Evolutionary conservation across 2,797 vertebrate species (phyloP), one percentile per base, ranked within the genome.

Genomic region (Australoheros facetus): DNA sequence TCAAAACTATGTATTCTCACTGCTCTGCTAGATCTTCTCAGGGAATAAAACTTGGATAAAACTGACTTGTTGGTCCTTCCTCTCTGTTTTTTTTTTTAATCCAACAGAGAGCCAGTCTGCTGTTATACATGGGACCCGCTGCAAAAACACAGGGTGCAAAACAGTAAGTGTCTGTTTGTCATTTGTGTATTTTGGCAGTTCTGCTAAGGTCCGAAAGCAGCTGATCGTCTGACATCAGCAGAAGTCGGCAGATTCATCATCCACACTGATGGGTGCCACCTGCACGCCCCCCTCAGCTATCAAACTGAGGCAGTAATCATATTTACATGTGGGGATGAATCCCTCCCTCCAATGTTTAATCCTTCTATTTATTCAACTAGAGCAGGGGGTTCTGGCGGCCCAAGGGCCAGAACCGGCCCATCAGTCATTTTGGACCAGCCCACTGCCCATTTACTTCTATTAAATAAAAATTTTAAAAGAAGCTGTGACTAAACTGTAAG

Each of bases 111-210:
- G 78, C 16, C 57, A 91, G 88, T 32, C 11, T 2, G 84, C n/a
- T n/a, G n/a, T 94, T 42, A 83, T 90, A 21, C 71, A 60, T 0
- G 97, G 97, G 62, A 97, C 96, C 2, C 91, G 85, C 66, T 99
- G 98, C 95, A 98, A 97, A 92, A 98, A 98, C 0, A 3, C 97
- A 34, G 96, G 96, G 85, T 99, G 98, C 90, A 97, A 97, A 92
- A 93, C 87, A 23, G 97, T 98, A 89, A 93, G 97, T 96, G 39
- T 79, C 16, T 83, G 4, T 58, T 69, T 16, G 2, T 78, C 5
- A 4, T 70, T 9, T 45, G 0, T 48, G 37, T 53, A 11, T 7
- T 4, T 48, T 56, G 37, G 57, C 19, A 21, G 57, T 69, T 45
- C 26, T 73, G 75, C 26, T 3, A 19, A 16, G 42, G 4, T 56